Evolutionary conservation across 2,888 invertebrate genomes (phyloP).

Genomic region (Ametastegia equiseti): DNA sequence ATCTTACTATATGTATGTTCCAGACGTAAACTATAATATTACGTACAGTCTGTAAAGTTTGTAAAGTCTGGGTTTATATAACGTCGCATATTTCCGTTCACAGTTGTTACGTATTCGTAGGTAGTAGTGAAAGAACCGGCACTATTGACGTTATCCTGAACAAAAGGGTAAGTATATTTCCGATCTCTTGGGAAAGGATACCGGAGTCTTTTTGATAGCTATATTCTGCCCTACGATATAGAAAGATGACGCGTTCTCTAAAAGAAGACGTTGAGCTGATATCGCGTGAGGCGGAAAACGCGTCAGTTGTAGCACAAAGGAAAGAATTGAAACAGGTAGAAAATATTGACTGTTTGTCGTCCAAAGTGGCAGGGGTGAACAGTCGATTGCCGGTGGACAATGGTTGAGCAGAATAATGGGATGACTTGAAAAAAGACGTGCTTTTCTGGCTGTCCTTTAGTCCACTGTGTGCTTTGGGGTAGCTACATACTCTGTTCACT

Average conservation of each 20-base stretch:
- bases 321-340: no score
- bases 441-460: neutral
- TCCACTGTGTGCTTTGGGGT: neutral
- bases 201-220: neutral
- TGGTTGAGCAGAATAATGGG: neutral
- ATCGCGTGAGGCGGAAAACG: neutral
- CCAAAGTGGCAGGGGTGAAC: neutral
- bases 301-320: neutral
- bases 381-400: slow-evolving; percentile 11
- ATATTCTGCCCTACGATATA: neutral
- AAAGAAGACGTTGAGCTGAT: neutral
- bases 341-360: slow-evolving; percentile 7
- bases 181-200: neutral
- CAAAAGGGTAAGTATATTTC: neutral
- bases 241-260: neutral
- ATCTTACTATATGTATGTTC: no score
- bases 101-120: no score
- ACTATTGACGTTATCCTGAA: neutral
- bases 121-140: neutral
- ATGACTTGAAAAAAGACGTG: neutral
- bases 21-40: no score
- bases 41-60: no score
- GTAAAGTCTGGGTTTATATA: no score
- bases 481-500: neutral
- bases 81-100: neutral